Conservation (phyloP, 2,888 invertebrate species). For the Belgica antarctica region DNA sequence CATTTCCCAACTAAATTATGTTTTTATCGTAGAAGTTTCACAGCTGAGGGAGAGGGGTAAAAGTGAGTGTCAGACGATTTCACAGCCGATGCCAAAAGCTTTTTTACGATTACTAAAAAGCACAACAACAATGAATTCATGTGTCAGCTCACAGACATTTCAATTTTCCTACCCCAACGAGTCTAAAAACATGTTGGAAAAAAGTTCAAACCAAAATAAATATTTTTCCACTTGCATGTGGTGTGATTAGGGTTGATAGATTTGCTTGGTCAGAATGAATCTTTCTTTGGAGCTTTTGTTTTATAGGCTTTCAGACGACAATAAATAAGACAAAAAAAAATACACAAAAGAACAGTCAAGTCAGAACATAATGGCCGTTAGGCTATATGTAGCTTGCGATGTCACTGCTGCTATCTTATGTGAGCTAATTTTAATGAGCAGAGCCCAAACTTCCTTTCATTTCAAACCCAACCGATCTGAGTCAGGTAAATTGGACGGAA, state of each 20-base stretch:
- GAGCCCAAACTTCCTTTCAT: neutral
- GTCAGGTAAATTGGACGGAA: too few species aligned
- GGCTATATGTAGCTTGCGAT: too few species aligned
- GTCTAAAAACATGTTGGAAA: too few species aligned
- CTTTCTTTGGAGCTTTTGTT: too few species aligned
- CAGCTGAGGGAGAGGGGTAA: neutral
- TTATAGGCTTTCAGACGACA: too few species aligned
- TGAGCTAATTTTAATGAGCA: too few species aligned
- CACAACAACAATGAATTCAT: conserved; percentile 18
- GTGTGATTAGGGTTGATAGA: conserved; percentile 31
- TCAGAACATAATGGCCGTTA: too few species aligned
- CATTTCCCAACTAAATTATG: neutral
- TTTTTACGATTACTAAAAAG: neutral
- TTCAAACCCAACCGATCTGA: too few species aligned
- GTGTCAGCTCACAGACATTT: conserved; percentile 26
- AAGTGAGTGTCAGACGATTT: conserved; percentile 6
- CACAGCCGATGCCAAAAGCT: neutral
- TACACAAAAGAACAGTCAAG: too few species aligned
- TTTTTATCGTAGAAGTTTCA: neutral
- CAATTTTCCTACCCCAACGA: conserved; percentile 9
- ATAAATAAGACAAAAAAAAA: too few species aligned
- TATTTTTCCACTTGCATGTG: neutral
- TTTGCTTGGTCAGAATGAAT: conserved; percentile 1
- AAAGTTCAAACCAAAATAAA: neutral
- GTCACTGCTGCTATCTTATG: too few species aligned